Evolutionary conservation across 1,140 invertebrate genomes (phyloP).

Genomic region (Lysiphlebus fabarum): DNA sequence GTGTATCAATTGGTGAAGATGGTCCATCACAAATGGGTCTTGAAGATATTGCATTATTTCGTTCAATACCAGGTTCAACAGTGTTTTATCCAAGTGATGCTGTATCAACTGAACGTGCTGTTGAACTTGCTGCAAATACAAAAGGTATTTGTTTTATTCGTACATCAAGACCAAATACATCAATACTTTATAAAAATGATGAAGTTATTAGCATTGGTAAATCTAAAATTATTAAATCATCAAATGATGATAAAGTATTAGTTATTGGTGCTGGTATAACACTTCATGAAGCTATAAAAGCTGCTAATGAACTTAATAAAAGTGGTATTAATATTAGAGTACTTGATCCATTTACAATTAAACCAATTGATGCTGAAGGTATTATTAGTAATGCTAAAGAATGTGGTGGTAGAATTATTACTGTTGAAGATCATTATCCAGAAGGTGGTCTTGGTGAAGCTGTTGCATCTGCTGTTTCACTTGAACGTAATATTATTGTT

Average conservation of each 20-base stretch:
- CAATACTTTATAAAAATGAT: slow-evolving; percentile 85
- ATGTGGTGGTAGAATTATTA: slow-evolving; percentile 79
- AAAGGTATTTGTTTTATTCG: slow-evolving; percentile 94
- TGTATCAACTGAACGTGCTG: slow-evolving; percentile 87
- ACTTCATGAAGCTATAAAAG: slow-evolving; percentile 84
- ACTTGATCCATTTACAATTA: slow-evolving; percentile 93
- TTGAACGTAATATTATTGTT: slow-evolving; percentile 71
- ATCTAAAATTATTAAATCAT: slow-evolving; percentile 75
- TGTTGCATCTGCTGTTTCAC: slow-evolving; percentile 76
- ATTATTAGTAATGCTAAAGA: slow-evolving; percentile 78
- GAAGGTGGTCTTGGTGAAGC: slow-evolving; percentile 96
- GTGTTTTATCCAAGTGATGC: slow-evolving; percentile 98
- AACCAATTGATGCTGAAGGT: slow-evolving; percentile 83
- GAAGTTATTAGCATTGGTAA: slow-evolving; percentile 79
- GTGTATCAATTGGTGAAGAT: slow-evolving; percentile 94
- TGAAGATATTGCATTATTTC: slow-evolving; percentile 96
- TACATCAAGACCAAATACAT: slow-evolving; percentile 87
- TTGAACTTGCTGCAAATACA: slow-evolving; percentile 94
- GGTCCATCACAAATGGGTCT: slow-evolving; percentile 99
- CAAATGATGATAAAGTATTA: slow-evolving; percentile 73
- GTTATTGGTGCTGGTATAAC: slow-evolving; percentile 92
- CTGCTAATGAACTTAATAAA: slow-evolving; percentile 73
- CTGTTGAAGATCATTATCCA: slow-evolving; percentile 96
- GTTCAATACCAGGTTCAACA: slow-evolving; percentile 85
- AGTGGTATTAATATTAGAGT: slow-evolving; percentile 72